These are phyloP conservation scores for Meda fulgida DNA, from an alignment of 2,797 vertebrate species.

Conservation along the genomic window DNA sequence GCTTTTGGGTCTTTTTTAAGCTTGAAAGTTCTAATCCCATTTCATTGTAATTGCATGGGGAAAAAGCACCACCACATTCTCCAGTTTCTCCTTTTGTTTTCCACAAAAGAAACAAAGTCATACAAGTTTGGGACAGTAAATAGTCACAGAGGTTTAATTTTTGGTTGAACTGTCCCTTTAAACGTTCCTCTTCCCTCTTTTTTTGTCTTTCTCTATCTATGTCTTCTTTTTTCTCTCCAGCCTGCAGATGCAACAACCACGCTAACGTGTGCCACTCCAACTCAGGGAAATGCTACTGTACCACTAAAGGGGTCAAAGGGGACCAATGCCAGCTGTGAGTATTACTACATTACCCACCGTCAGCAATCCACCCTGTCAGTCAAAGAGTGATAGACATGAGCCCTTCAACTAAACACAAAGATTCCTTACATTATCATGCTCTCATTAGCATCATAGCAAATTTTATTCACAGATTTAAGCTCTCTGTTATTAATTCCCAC, in stretches of 20 bases:
- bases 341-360: conserved; percentile 45
- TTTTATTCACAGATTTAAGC: conserved; percentile 26
- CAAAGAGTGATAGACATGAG: conserved; percentile 3
- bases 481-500: conserved; percentile 1
- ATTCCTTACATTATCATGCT: neutral
- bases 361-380: conserved; percentile 16
- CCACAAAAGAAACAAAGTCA: neutral
- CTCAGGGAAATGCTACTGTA: conserved; percentile 92
- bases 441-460: conserved; percentile 7
- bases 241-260: conserved; percentile 90
- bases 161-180: neutral
- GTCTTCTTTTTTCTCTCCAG: conserved; percentile 68
- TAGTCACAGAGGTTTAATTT: neutral
- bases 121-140: neutral
- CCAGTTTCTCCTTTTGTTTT: neutral
- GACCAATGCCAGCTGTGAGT: conserved; percentile 95
- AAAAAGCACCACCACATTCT: neutral
- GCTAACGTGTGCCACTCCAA: conserved; percentile 88
- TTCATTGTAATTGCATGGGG: neutral
- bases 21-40: too few species aligned
- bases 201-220: neutral
- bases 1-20: too few species aligned
- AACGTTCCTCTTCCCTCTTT: neutral
- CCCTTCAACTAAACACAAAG: neutral
- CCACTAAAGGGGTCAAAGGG: conserved; percentile 93